Conservation (phyloP, 2,888 invertebrate species). For the Halictus ligatus region DNA sequence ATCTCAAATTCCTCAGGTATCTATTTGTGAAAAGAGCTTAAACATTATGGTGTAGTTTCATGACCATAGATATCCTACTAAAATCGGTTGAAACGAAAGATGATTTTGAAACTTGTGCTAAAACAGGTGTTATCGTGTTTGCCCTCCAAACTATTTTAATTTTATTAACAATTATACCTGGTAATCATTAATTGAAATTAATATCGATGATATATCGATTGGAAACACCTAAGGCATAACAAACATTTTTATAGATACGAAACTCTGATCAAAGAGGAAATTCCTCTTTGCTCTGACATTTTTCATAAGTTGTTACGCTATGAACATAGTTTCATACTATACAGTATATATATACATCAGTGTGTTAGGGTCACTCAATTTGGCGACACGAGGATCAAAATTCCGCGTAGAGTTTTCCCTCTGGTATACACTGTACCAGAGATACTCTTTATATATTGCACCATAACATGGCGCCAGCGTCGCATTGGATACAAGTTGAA, state of each 20-base stretch:
- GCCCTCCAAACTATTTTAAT: not conserved
- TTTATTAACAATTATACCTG: not conserved
- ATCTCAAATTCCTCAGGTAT: slow-evolving; percentile 4
- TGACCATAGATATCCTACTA: not conserved
- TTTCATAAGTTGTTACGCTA: not conserved
- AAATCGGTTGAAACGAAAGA: not conserved
- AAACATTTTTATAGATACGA: not conserved
- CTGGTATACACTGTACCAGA: not conserved
- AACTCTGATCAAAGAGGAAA: not conserved
- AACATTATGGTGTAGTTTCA: not conserved
- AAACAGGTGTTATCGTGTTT: not conserved
- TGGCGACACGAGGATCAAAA: not conserved
- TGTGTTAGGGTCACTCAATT: not conserved
- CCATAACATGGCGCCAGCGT: slow-evolving; percentile 45
- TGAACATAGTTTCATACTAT: not conserved
- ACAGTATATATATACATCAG: no score
- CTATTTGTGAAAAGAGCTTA: slow-evolving; percentile 13
- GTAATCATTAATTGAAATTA: not conserved
- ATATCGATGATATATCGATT: not conserved
- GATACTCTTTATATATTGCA: slow-evolving; percentile 1
- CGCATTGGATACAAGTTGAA: slow-evolving; percentile 15
- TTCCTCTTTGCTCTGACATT: not conserved
- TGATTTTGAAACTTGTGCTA: not conserved
- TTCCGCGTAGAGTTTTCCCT: not conserved
- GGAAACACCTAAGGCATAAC: not conserved